Conservation (phyloP, 2,888 invertebrate genomes). For the Lithosia quadra region DNA sequence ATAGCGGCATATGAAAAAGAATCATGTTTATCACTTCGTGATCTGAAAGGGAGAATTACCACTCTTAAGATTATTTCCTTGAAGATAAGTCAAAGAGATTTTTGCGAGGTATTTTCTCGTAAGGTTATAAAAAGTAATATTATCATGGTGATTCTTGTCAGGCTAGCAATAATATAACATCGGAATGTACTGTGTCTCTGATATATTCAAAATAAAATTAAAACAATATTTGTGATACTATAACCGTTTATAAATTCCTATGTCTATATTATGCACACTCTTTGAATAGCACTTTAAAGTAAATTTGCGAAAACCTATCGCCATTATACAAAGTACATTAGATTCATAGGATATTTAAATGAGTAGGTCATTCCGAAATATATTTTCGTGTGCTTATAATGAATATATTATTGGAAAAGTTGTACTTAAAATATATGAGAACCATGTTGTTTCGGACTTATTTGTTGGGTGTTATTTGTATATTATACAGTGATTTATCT, state of each 20-base stretch:
- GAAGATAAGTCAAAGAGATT: neutral
- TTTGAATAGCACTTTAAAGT: conserved; percentile 41
- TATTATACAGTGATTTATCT: conserved; percentile 80
- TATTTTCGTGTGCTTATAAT: conserved; percentile 68
- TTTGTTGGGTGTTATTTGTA: conserved; percentile 81
- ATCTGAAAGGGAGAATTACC: neutral
- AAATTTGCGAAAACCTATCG: conserved; percentile 38
- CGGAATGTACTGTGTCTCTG: conserved; percentile 28
- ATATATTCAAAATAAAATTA: conserved; percentile 23
- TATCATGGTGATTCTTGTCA: conserved; percentile 17
- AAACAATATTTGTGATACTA: conserved; percentile 39
- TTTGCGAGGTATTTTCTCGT: neutral
- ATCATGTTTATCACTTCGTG: too few species aligned
- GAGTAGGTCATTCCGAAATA: conserved; percentile 62
- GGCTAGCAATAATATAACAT: conserved; percentile 19
- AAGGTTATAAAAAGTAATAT: conserved; percentile 2
- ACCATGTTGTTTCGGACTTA: conserved; percentile 72
- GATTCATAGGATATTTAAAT: conserved; percentile 55
- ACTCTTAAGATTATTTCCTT: neutral
- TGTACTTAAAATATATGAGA: conserved; percentile 76
- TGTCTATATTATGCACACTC: conserved; percentile 29
- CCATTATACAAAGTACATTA: conserved; percentile 55
- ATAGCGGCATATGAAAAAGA: neutral
- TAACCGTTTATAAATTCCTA: conserved; percentile 30
- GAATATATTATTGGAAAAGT: conserved; percentile 62